A percentile compares a stretch with the other conserved stretches of the same genome.
These are phyloP conservation scores for Brachionus calyciflorus DNA, from an alignment of 1,140 invertebrate species.

Conservation along the genomic window DNA sequence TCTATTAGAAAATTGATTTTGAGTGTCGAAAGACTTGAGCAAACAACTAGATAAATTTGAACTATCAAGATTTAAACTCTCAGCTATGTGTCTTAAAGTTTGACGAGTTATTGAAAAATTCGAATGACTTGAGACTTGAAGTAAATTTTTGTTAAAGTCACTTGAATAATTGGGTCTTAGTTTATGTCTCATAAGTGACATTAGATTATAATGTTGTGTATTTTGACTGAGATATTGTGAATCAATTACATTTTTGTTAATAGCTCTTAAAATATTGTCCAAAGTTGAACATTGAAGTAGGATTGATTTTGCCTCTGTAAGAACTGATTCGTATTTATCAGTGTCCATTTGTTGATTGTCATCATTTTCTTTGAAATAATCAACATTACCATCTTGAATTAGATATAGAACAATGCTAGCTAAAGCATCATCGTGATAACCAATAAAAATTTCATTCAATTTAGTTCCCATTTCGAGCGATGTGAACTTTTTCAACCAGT, in stretches of 20 bases:
- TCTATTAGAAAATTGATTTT: constrained; percentile 49
- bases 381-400: background rate
- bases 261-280: constrained; percentile 49
- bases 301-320: constrained; percentile 48
- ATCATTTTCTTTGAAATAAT: background rate
- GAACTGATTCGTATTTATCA: background rate
- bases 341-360: background rate
- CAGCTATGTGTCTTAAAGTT: background rate
- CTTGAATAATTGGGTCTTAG: background rate
- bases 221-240: constrained; percentile 50
- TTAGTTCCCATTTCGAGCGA: background rate
- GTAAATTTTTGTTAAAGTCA: background rate
- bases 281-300: constrained; percentile 52
- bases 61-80: background rate
- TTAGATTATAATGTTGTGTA: constrained; percentile 51
- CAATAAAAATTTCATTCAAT: background rate
- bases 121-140: constrained; percentile 49
- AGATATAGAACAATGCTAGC: constrained; percentile 53
- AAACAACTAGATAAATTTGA: background rate
- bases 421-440: constrained; percentile 52
- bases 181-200: background rate
- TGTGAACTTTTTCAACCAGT: background rate
- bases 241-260: constrained; percentile 38
- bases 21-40: constrained; percentile 48
- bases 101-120: background rate